Evolutionary conservation across 1,140 invertebrate species (phyloP).

Genomic region (Streblospio benedicti): DNA sequence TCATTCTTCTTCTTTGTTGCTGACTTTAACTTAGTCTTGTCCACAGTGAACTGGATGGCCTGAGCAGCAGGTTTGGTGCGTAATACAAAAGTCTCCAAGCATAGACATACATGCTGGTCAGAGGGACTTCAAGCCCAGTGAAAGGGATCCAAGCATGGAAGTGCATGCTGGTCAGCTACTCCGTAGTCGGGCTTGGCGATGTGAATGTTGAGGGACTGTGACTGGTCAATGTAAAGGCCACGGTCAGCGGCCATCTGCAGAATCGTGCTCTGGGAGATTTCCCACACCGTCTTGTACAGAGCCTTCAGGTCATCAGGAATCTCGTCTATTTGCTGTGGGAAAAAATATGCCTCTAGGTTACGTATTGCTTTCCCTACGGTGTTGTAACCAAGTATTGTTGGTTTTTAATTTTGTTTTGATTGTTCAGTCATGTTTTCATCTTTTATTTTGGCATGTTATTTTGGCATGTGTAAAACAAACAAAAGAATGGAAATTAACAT

Average conservation of each 20-base stretch:
- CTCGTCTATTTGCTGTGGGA: slow-evolving; percentile 73
- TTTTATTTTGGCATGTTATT: no score
- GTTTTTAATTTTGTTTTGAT: no score
- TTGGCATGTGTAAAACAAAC: no score
- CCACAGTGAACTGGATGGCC: slow-evolving; percentile 95
- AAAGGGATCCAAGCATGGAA: slow-evolving; percentile 91
- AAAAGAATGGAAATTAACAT: no score
- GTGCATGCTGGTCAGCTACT: slow-evolving; percentile 93
- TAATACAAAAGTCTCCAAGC: no score
- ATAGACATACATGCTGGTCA: slow-evolving; percentile 99
- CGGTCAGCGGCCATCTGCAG: slow-evolving; percentile 97
- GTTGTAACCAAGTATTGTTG: no score
- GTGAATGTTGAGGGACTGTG: slow-evolving; percentile 93
- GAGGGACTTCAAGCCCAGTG: slow-evolving; percentile 81
- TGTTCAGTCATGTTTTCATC: no score
- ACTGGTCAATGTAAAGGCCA: slow-evolving; percentile 97
- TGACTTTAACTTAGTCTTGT: slow-evolving; percentile 67
- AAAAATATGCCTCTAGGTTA: no score
- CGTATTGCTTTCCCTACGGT: no score
- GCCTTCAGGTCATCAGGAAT: slow-evolving; percentile 84
- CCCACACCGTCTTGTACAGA: slow-evolving; percentile 98
- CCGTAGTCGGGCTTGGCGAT: slow-evolving; percentile 88
- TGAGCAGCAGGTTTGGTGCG: slow-evolving; percentile 91
- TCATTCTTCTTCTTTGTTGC: slow-evolving; percentile 44
- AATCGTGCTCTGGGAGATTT: slow-evolving; percentile 87